Percentiles rank a stretch among this genome's conserved stretches.
phyloP scores from a whole-genome alignment of 2,888 invertebrate species.

The Elysia crispata region DNA sequence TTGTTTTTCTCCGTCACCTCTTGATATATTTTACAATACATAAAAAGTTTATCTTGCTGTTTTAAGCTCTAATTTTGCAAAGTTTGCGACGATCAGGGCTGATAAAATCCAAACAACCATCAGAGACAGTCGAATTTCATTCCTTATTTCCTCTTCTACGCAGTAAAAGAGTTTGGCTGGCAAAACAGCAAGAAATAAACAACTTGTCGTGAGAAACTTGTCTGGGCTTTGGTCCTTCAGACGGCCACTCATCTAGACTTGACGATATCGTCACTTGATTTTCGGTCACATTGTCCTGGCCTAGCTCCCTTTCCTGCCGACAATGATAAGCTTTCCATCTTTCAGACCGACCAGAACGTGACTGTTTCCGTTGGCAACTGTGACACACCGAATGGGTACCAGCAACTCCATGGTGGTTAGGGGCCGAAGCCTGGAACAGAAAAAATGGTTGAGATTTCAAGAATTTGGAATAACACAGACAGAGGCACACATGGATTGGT shows the following conservation, averaged over 20 bases:
- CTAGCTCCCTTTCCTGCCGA: slow-evolving; percentile 67
- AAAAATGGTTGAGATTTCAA: neutral
- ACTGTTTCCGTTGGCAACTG: slow-evolving; percentile 76
- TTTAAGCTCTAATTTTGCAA: too few species aligned
- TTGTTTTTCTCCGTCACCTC: too few species aligned
- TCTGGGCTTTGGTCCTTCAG: too few species aligned
- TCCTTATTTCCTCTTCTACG: neutral
- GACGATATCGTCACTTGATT: neutral
- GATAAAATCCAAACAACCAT: neutral
- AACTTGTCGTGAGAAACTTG: too few species aligned
- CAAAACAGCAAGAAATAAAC: too few species aligned
- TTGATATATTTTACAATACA: too few species aligned
- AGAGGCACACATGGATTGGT: too few species aligned
- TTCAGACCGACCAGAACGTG: slow-evolving; percentile 82
- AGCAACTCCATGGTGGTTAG: slow-evolving; percentile 68
- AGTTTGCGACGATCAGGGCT: neutral
- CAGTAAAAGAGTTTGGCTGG: neutral
- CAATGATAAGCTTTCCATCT: slow-evolving; percentile 80
- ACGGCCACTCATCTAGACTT: neutral
- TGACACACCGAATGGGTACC: slow-evolving; percentile 72
- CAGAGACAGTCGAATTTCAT: slow-evolving; percentile 4
- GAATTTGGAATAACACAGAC: too few species aligned
- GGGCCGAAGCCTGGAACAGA: slow-evolving; percentile 61
- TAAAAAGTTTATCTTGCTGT: too few species aligned
- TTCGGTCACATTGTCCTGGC: slow-evolving; percentile 26